Evolutionary conservation across 2,113 vertebrate species (phyloP), one percentile per base, ranked within the genome.

Genomic region (Barbus barbus): DNA sequence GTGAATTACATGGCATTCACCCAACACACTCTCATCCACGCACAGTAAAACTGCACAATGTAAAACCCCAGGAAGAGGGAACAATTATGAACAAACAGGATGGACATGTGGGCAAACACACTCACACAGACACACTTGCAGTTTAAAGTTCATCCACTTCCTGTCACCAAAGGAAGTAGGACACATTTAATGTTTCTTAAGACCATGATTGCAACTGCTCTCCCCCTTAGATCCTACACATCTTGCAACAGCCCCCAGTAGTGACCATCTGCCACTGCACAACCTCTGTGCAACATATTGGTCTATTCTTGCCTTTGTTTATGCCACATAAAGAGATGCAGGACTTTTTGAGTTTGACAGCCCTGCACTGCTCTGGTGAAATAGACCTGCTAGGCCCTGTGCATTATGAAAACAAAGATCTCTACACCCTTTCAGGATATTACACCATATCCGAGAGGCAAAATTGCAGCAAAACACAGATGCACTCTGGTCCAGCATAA

Each of bases 1-100:
- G 12, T 82, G 31, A 65, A 81, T 41, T 78, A 81, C 44, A 82
- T 81, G 67, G 78, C 69, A 74, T 36, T 51, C 63, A 53, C 65
- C 65, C 65, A 81, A 81, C 44, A 63, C 36, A 81, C 77, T 48
- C 46, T 72, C 53, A 84, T 65, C 60, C 78, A 86, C 73, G 51
- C 31, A n/a, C n/a, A n/a, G n/a, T n/a, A 36, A 36, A 3, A 36
- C 33, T 36, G 4, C 33, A 60, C 72, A 76, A 74, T 77, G 61
- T 60, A 82, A 78, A 88, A 82, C 65, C 80, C 81, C 85, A 89
- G 89, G 89, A 87, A 89, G 86, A 82, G 83, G 58, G 83, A 88
- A 89, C 87, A 89, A 88, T 88, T 81, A 85, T 31, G 51, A 85
- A 80, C 89, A 88, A 87, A 88, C 89, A 88, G 85, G 89, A 89